Evolutionary conservation across 2,888 invertebrate genomes (phyloP), one percentile per base, ranked within the genome.

Genomic region (Drosophila cognata): DNA sequence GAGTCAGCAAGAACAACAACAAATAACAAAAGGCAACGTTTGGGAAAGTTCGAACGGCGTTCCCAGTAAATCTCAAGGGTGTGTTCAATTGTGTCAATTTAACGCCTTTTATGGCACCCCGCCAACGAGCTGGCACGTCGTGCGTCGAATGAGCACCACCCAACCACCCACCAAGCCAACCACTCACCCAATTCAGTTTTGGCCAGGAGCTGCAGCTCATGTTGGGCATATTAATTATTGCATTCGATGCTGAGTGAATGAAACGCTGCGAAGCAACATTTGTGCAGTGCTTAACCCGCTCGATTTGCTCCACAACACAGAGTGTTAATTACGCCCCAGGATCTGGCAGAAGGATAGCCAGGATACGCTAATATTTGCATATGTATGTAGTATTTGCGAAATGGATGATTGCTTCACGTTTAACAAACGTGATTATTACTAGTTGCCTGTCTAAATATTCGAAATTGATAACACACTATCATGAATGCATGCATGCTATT

Each of bases 1-100:
- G 48, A 57, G 41, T 36, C 57, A 57, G 36, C 61, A 70, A 38
- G 67, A 81, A 69, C 62, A 66, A 56, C 56, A 51, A 55, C 66
- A 74, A 77, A 70, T 55, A 62, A 53, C 60, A 55, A 55, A 63
- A 55, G 59, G 21, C 41, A 55, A 46, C 7, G 67, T 11, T 55
- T 55, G n/a, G 62, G 50, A 61, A 65, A 46, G 74, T 81, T 61
- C 73, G 64, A 64, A 41, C 38, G 57, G 53, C 61, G 71, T 71
- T 69, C 61, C 67, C 64, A 69, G 18, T 67, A 77, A 86, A 70
- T 89, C 89, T 88, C 88, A 82, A 88, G 89, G 90, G 88, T 86
- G 87, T 79, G 71, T 90, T 90, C 88, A 81, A 90, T 90, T 90
- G 89, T 90, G 88, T 90, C 88, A 88, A 88, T 88, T 88, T 86